Base-by-base conservation (phyloP, 1,140 invertebrate species). In the Papilio machaon region DNA sequence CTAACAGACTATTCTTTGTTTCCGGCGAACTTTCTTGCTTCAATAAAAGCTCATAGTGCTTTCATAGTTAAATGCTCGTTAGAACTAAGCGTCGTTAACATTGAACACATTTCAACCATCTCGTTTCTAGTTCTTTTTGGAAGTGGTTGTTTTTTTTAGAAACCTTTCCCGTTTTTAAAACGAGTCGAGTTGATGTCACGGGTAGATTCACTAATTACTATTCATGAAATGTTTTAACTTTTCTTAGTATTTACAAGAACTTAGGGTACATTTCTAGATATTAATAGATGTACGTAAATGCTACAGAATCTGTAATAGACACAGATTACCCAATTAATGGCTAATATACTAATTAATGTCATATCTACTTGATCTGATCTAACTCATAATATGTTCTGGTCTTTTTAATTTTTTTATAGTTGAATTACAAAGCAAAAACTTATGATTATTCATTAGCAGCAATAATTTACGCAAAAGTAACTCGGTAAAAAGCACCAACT, bases 11-110 rank as follows among this genome's bases (percentile, higher is more conserved):
- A 35, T 70, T 70, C 64, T 35, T 70, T 70, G 64, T 70, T 70
- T 70, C 64, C 64, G 23, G 64, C 7, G 64, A 70, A 35, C 64
- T 70, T 70, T 70, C 64, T 70, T 38, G 30, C 13, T 70, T 70
- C 64, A 70, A 38, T 70, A 38, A 70, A 70, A 70, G 64, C 64
- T 70, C 64, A 70, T 70, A 70, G 64, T 23, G 30, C 64, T 70
- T 70, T 70, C 35, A 35, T 70, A 70, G 23, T 70, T 70, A 70
- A 70, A 70, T 35, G 64, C 64, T 70, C 64, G 64, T 70, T 70
- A 70, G 64, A 70, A 23, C 64, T 35, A 35, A 70, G 30, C 23
- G 64, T 23, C 64, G 64, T 70, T 70, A 10, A 17, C 23, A 64
- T 19, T 8, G 30, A 7, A 70, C 30, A 11, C 13, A 70, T 35